These are phyloP conservation scores for Microctonus brassicae DNA, from an alignment of 2,888 invertebrate genomes.

Conservation along the genomic window DNA sequence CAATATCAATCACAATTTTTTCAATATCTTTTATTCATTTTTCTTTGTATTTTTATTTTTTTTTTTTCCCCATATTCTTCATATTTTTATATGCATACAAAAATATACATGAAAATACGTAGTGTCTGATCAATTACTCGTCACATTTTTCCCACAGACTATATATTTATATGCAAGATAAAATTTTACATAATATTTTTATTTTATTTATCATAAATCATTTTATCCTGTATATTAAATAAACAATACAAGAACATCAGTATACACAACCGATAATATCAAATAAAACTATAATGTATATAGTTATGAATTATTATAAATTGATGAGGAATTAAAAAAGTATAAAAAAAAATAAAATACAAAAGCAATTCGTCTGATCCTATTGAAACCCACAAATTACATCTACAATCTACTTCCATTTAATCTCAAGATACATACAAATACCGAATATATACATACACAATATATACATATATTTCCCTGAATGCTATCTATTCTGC, in stretches of 20 bases:
- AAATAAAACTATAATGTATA: no score
- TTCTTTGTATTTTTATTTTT: not conserved
- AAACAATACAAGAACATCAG: no score
- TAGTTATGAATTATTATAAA: not conserved
- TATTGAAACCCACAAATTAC: constrained; percentile 33
- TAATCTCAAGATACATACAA: constrained; percentile 17
- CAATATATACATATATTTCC: constrained; percentile 19
- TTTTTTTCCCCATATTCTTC: not conserved
- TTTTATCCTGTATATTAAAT: no score
- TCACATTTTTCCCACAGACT: not conserved
- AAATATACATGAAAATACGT: not conserved
- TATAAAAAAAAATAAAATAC: constrained; percentile 24
- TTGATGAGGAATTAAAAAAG: constrained; percentile 27
- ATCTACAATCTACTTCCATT: constrained; percentile 25
- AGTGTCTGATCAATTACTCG: not conserved
- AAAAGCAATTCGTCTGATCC: constrained; percentile 21
- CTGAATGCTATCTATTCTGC: constrained; percentile 47
- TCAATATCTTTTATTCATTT: not conserved
- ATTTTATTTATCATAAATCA: not conserved
- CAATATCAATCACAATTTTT: constrained; percentile 15
- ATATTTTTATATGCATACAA: not conserved
- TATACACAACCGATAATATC: no score
- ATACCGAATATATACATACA: no score
- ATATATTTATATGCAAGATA: not conserved
- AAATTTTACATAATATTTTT: not conserved